Conservation (phyloP, 2,797 vertebrate genomes). For the Linurgus olivaceus region DNA sequence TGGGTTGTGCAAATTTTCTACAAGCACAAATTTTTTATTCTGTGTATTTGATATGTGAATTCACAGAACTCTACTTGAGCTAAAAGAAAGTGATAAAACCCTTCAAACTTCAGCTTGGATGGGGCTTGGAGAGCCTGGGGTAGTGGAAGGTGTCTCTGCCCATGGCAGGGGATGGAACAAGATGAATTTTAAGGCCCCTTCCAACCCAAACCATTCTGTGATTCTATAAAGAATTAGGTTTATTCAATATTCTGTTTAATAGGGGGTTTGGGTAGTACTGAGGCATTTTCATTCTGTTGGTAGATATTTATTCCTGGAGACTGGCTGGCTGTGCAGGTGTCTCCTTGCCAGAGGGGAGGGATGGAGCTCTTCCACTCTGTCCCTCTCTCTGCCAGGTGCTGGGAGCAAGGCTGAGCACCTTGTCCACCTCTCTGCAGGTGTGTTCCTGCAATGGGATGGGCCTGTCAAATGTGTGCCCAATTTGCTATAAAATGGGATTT, state of each 20-base stretch:
- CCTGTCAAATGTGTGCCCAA: background rate
- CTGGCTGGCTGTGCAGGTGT: fast-evolving
- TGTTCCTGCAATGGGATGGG: background rate
- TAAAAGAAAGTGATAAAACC: background rate
- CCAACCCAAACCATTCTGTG: background rate
- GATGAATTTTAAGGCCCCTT: background rate
- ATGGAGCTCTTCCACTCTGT: background rate
- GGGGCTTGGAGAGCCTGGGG: background rate
- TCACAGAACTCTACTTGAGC: background rate
- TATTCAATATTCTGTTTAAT: background rate
- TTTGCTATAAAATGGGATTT: background rate
- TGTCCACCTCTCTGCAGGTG: background rate
- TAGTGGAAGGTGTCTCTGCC: background rate
- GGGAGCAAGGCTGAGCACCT: background rate
- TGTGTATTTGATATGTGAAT: background rate
- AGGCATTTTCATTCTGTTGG: background rate
- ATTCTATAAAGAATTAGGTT: background rate
- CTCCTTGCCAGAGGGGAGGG: background rate
- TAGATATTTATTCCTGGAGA: background rate
- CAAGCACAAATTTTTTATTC: fast-evolving
- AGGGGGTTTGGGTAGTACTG: background rate
- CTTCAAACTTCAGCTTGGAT: fast-evolving
- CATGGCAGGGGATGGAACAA: background rate
- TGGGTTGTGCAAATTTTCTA: background rate
- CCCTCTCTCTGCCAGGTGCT: background rate